Base-by-base conservation (phyloP, 2,888 invertebrate species). In the Cantharis lateralis region DNA sequence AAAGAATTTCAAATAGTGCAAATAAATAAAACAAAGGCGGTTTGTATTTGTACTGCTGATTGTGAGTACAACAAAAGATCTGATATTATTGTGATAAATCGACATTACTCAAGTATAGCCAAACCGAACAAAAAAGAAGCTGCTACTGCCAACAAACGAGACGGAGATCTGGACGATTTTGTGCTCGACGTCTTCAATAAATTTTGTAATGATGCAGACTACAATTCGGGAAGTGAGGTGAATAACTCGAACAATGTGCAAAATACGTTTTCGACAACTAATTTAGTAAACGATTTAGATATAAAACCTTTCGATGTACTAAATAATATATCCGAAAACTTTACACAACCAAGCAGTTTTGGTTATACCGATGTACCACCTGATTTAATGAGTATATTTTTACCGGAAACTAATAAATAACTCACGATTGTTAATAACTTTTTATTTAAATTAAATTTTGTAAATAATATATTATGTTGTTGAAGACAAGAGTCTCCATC, bases 31-130 rank as follows among this genome's bases (percentile, higher is more conserved):
- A 26, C 24, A 1, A 62, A 73, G 70, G 76, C 76, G 0, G 70
- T 76, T 7, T 76, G 66, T 70, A 5, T 73, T 15, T 76, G 76
- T 24, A 70, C 15, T 10, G 11, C 32, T n/a, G n/a, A 48, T 15
- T 76, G 76, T 28, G 18, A 28, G 3, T 75, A 68, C 28, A 61
- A 61, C 24, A 24, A 18, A 13, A 10, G 15, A 15, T 24, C 61
- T 11, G 26, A 62, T 7, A 24, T 18, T 48, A 18, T 62, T n/a
- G 62, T 62, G 15, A 18, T 70, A 24, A 70, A 70, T 18, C 61
- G 70, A 24, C 18, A n/a, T 62, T 62, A 62, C 62, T 15, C 10
- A 15, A 24, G 10, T 13, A 62, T 20, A 70, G 15, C 9, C 7
- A n/a, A 66, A 66, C 16, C 64, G 13, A 13, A 20, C 18, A 24